Base-by-base conservation (phyloP, 2,888 invertebrate species). In the Lycocerus yunnanus region DNA sequence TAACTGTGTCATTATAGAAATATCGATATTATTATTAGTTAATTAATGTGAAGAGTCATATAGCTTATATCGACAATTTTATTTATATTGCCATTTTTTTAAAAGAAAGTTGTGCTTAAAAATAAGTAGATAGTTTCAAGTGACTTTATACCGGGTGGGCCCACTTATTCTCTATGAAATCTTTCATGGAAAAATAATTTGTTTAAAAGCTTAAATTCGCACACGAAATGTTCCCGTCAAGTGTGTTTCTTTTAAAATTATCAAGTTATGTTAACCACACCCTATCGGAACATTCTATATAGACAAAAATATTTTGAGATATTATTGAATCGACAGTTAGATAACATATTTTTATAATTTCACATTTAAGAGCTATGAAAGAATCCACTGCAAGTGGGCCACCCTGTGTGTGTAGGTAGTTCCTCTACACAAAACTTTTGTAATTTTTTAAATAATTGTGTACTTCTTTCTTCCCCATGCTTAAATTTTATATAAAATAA, bases 401-500 rank as follows among this genome's bases (percentile, higher is more conserved):
- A n/a, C 8, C 43, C 43, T 20, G 20, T 20, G 20, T 18, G 61
- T 63, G 61, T 63, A 63, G 61, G 16, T 63, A 63, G 61, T 63
- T 63, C 61, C 61, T 63, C 16, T 18, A 63, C 20, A 43, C 43
- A n/a, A 20, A 63, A 18, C 61, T 63, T 63, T 63, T 63, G 61
- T 63, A 63, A 63, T 63, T 63, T 63, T 63, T 63, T 63, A 63
- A 63, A 16, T 63, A 18, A 61, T 63, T 63, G 61, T 63, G 61
- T 43, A 43, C 43, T 43, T 43, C 43, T 43, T 43, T 43, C 13
- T 8, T 43, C 11, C 43, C 43, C 61, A 18, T 63, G 20, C 61
- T 63, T 18, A 63, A 63, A 63, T 68, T 71, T 74, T 74, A 68
- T 61, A 67, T 58, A 73, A 72, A 69, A 21, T 16, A 58, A 61